Conservation (phyloP, 2,888 invertebrate genomes). For the Bugulina stolonifera region DNA sequence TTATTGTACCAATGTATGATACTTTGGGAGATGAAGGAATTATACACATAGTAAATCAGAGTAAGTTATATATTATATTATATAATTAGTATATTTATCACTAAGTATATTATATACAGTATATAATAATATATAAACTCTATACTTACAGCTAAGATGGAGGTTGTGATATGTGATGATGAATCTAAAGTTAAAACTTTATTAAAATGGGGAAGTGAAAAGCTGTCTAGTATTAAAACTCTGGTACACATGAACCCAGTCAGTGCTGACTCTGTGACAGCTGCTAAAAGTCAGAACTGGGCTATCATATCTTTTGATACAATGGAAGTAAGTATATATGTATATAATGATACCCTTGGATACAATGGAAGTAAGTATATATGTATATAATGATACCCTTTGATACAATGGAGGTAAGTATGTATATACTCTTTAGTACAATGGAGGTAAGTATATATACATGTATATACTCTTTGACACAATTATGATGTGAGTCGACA, state of each 20-base stretch:
- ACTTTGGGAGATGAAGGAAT: slow-evolving; percentile 81
- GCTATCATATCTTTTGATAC: slow-evolving; percentile 76
- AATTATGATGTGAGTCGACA: too few species aligned
- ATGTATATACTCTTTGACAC: too few species aligned
- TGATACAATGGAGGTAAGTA: too few species aligned
- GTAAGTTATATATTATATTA: slow-evolving; percentile 54
- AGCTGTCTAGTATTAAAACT: slow-evolving; percentile 70
- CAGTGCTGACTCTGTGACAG: slow-evolving; percentile 69
- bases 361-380: too few species aligned
- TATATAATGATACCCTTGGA: too few species aligned
- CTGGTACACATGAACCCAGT: slow-evolving; percentile 76
- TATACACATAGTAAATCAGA: slow-evolving; percentile 90
- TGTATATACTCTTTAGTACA: too few species aligned
- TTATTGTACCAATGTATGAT: slow-evolving; percentile 45
- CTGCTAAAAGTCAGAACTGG: slow-evolving; percentile 75
- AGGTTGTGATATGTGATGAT: slow-evolving; percentile 80
- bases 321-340: slow-evolving; percentile 66
- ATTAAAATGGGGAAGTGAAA: slow-evolving; percentile 65
- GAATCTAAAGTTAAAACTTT: slow-evolving; percentile 80
- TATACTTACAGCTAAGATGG: slow-evolving; percentile 68
- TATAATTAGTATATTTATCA: neutral
- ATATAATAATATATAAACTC: neutral
- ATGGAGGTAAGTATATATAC: too few species aligned
- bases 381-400: too few species aligned
- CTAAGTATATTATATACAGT: too few species aligned